A percentile compares a stretch with the other conserved stretches of the same genome.
These are phyloP conservation scores for Anthoptus insignis DNA, from an alignment of 2,888 invertebrate genomes.

Conservation along the genomic window DNA sequence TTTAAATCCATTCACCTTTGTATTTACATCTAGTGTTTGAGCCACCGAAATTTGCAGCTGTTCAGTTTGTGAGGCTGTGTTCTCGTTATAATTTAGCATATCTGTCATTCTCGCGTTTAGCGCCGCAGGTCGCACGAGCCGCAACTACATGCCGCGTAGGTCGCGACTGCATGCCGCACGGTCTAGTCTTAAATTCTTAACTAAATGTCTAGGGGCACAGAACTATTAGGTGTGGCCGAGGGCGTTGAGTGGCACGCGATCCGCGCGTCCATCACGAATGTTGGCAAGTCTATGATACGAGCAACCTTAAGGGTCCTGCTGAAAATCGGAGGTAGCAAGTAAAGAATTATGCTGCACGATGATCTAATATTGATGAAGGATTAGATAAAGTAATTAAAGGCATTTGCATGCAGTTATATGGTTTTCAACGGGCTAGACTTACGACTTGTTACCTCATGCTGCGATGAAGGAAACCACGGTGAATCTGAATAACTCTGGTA, in stretches of 20 bases:
- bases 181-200: conserved; percentile 7
- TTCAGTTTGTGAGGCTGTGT: too few relatives aligned
- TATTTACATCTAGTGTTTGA: too few relatives aligned
- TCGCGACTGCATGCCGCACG: neutral
- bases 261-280: conserved; percentile 61
- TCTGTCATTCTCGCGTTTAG: too few relatives aligned
- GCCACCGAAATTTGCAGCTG: too few relatives aligned
- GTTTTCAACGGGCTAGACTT: too few relatives aligned
- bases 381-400: neutral
- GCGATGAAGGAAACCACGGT: too few relatives aligned
- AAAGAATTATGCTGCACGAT: conserved; percentile 15
- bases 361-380: neutral
- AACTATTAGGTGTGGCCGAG: conserved; percentile 64
- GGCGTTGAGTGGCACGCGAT: conserved; percentile 63
- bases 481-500: too few relatives aligned
- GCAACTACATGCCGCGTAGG: neutral
- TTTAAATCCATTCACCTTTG: too few relatives aligned
- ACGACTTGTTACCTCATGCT: too few relatives aligned
- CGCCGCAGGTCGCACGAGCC: neutral
- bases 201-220: conserved; percentile 5
- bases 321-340: conserved; percentile 3
- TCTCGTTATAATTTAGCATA: too few relatives aligned
- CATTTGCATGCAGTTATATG: neutral
- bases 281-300: conserved; percentile 45
- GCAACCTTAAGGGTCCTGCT: conserved; percentile 7